A percentile compares a stretch with the other conserved stretches of the same genome.
Conservation (phyloP, 2,113 vertebrate genomes). For the Panurus biarmicus region DNA sequence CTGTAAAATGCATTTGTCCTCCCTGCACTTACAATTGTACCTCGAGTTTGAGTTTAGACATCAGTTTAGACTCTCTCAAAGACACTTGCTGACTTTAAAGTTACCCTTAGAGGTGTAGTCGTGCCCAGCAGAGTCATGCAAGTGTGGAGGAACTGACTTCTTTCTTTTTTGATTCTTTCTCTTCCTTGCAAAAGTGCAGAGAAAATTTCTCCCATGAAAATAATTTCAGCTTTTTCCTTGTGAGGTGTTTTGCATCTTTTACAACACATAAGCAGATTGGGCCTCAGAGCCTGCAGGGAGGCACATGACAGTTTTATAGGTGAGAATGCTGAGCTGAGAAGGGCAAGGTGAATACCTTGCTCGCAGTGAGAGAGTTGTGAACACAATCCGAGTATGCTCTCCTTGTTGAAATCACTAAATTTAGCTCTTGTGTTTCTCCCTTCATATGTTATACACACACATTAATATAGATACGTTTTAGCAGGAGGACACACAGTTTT, state of each 20-base stretch:
- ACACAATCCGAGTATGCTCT: neutral
- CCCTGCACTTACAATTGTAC: neutral
- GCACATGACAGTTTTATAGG: neutral
- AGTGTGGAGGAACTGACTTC: neutral
- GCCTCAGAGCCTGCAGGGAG: neutral
- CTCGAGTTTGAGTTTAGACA: neutral
- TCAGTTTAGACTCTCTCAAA: neutral
- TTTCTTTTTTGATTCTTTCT: neutral
- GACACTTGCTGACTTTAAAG: neutral
- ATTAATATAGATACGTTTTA: neutral
- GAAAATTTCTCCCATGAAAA: neutral
- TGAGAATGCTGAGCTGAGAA: neutral
- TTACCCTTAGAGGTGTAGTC: neutral
- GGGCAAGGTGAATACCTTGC: neutral
- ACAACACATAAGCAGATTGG: neutral
- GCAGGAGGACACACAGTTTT: neutral
- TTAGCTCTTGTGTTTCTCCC: neutral
- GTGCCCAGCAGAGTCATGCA: neutral
- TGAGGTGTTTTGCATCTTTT: neutral
- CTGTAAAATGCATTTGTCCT: neutral
- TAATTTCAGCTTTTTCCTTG: neutral
- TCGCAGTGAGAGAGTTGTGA: neutral
- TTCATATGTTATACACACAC: neutral
- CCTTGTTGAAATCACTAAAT: neutral
- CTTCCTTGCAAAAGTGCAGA: neutral